phyloP scores from a whole-genome alignment of 2,888 invertebrate species.

The Drosophila anomelani region DNA sequence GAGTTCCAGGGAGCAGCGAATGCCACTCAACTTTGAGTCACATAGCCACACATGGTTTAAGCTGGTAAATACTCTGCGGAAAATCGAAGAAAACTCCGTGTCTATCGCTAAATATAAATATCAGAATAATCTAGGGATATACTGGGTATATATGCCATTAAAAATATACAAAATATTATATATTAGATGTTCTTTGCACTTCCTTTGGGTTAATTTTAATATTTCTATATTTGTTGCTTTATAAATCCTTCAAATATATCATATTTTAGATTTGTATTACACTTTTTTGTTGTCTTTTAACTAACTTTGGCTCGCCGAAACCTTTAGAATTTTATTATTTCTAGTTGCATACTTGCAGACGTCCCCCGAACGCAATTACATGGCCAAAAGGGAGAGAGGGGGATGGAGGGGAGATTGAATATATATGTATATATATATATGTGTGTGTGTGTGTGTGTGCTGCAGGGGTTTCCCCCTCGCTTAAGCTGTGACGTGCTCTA shows the following conservation, averaged over 20 bases:
- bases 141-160: neutral
- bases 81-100: neutral
- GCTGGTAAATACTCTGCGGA: neutral
- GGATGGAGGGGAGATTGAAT: too few relatives aligned
- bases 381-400: neutral
- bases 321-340: conserved; percentile 1
- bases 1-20: conserved; percentile 3
- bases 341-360: conserved; percentile 35
- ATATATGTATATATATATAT: too few relatives aligned
- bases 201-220: neutral
- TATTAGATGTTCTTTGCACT: neutral
- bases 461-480: conserved; percentile 16
- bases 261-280: neutral
- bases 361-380: conserved; percentile 16
- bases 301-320: too few relatives aligned
- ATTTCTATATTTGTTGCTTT: neutral
- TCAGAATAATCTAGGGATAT: neutral
- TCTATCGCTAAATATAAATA: neutral
- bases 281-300: too few relatives aligned
- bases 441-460: neutral
- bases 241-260: neutral
- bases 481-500: conserved; percentile 49
- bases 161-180: neutral
- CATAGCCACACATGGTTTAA: conserved; percentile 5
- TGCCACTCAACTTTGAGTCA: conserved; percentile 29